Base-by-base conservation (phyloP, 2,113 vertebrate species). In the Aythya baeri region DNA sequence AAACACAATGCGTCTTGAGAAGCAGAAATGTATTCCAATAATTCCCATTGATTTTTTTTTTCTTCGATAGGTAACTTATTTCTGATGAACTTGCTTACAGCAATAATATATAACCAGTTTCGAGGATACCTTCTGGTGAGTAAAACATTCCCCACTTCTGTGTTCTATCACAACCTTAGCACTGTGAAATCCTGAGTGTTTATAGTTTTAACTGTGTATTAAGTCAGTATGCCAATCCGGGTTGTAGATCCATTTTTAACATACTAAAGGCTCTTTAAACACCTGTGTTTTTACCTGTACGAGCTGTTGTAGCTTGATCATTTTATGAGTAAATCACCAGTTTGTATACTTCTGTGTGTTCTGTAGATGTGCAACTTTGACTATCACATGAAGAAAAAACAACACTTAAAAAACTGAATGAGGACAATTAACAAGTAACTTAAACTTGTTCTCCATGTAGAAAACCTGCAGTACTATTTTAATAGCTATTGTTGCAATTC, bases 101-200 rank as follows among this genome's bases (percentile, higher is more conserved):
- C 99, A 86, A 99, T 99, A 95, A 99, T 99, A 97, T 99, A 99
- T 92, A 99, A 99, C 84, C 99, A 99, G 96, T 99, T 99, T 98
- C 98, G 99, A n/a, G 99, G 99, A 38, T 99, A 99, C 95, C 98
- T 99, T 91, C 97, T 99, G 98, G 99, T 99, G 91, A 99, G 99
- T 95, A 75, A 83, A 80, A 8, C 23, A 7, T 83, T 82, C 10
- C 12, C 67, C 13, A 50, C 43, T 71, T 86, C 13, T 52, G 1
- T 78, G 14, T 76, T 83, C 49, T 91, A 6, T 41, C 7, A 13
- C 61, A 63, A 81, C 9, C 2, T 29, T 83, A 41, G 32, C 62
- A 26, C 41, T 63, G n/a, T 11, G 17, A 74, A 81, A 55, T 63
- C n/a, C 7, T 34, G 27, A 61, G 21, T 36, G n/a, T 55, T 87